These are phyloP conservation scores for Eupeodes luniger DNA, from an alignment of 2,888 invertebrate species.

Conservation along the genomic window DNA sequence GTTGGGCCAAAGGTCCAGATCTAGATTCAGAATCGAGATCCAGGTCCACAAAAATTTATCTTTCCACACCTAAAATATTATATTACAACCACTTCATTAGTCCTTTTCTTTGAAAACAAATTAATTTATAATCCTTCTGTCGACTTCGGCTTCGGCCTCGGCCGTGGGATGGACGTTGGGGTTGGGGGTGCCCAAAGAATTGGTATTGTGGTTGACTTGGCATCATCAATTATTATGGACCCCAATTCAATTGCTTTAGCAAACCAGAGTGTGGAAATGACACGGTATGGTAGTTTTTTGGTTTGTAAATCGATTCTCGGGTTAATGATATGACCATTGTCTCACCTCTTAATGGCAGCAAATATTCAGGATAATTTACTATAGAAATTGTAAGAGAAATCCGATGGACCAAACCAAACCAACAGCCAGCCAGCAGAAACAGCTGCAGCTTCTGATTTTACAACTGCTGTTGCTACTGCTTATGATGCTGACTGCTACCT, in stretches of 20 bases:
- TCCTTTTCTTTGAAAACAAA: slow-evolving; percentile 27
- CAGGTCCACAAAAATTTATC: neutral
- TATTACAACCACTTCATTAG: slow-evolving; percentile 43
- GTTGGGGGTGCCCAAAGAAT: neutral
- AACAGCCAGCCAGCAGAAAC: slow-evolving; percentile 36
- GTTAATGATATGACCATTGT: slow-evolving; percentile 76
- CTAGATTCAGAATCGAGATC: no score
- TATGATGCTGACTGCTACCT: neutral
- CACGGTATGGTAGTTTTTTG: slow-evolving; percentile 73
- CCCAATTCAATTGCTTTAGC: slow-evolving; percentile 68
- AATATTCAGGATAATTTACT: slow-evolving; percentile 67
- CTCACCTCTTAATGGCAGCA: slow-evolving; percentile 70
- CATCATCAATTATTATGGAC: slow-evolving; percentile 71
- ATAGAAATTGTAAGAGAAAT: slow-evolving; percentile 1
- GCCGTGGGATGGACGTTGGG: neutral
- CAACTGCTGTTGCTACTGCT: neutral
- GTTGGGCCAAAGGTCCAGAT: neutral
- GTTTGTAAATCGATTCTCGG: slow-evolving; percentile 73
- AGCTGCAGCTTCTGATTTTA: neutral
- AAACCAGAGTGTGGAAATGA: slow-evolving; percentile 74
- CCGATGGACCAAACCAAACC: slow-evolving; percentile 30
- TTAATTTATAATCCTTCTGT: slow-evolving; percentile 45
- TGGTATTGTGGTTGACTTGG: slow-evolving; percentile 46
- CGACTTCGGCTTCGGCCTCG: neutral
- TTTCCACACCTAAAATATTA: slow-evolving; percentile 14